phyloP scores from a whole-genome alignment of 1,140 invertebrate genomes.

The Drepana arcuata region DNA sequence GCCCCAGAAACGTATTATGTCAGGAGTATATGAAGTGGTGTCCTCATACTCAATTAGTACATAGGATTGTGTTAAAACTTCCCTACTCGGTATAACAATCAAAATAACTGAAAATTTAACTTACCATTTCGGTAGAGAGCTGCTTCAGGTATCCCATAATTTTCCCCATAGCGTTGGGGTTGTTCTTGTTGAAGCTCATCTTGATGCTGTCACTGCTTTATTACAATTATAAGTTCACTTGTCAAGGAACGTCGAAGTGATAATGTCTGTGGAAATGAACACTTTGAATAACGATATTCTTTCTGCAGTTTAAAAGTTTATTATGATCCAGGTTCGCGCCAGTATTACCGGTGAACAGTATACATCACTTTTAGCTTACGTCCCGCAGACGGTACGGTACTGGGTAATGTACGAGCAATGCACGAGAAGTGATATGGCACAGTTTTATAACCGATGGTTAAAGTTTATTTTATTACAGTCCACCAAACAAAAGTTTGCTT shows the following conservation, averaged over 20 bases:
- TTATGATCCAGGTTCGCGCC: slow-evolving; percentile 55
- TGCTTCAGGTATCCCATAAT: slow-evolving; percentile 66
- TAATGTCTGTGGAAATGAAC: slow-evolving; percentile 48
- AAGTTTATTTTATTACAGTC: slow-evolving; percentile 14
- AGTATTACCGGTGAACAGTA: slow-evolving; percentile 30
- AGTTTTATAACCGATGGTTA: no score
- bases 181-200: slow-evolving; percentile 71
- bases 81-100: no score
- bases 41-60: no score
- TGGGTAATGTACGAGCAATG: no score
- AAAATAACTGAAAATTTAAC: no score
- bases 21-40: no score
- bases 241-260: slow-evolving; percentile 58
- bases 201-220: slow-evolving; percentile 29
- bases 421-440: slow-evolving; percentile 32
- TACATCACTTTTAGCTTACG: no score
- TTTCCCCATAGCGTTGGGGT: slow-evolving; percentile 63
- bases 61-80: no score
- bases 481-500: slow-evolving; percentile 27
- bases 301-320: slow-evolving; percentile 23
- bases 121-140: slow-evolving; percentile 68
- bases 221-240: slow-evolving; percentile 13
- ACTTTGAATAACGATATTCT: slow-evolving; percentile 38
- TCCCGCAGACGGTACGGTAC: no score
- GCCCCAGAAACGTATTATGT: no score